phyloP scores from a whole-genome alignment of 2,797 vertebrate genomes.

The Heteromormyrus szaboi region DNA sequence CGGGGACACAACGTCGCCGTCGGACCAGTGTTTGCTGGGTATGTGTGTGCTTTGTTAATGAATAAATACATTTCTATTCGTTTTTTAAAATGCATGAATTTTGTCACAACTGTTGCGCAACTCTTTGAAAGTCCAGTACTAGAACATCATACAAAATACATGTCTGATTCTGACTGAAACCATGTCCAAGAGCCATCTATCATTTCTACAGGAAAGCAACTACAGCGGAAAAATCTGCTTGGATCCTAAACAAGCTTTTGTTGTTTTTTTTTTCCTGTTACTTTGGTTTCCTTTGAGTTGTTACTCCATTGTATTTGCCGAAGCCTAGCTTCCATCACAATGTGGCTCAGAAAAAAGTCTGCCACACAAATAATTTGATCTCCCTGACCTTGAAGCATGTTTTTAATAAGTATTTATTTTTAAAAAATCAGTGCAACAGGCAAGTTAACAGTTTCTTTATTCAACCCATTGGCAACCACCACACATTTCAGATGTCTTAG shows the following conservation, averaged over 20 bases:
- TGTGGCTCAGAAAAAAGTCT: background rate
- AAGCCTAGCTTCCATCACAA: background rate
- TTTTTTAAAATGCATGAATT: background rate
- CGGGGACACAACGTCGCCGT: no score
- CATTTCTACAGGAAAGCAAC: background rate
- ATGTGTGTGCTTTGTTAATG: background rate
- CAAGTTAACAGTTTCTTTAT: constrained; percentile 22
- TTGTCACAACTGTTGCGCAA: background rate
- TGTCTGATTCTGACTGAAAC: background rate
- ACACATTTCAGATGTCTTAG: constrained; percentile 1
- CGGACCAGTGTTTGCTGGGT: no score
- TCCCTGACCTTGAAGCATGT: background rate
- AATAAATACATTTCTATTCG: background rate
- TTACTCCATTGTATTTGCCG: background rate
- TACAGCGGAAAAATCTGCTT: background rate
- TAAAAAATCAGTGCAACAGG: background rate
- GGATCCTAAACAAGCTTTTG: background rate
- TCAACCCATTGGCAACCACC: constrained; percentile 18
- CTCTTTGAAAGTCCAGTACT: background rate
- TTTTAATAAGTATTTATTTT: background rate
- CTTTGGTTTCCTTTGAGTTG: background rate
- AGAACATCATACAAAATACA: background rate
- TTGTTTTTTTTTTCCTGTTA: background rate
- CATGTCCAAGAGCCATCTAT: background rate
- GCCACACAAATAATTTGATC: background rate